A percentile compares a stretch with the other conserved stretches of the same genome.
Conservation (phyloP, 1,140 invertebrate genomes). For the Frieseomelitta varia region DNA sequence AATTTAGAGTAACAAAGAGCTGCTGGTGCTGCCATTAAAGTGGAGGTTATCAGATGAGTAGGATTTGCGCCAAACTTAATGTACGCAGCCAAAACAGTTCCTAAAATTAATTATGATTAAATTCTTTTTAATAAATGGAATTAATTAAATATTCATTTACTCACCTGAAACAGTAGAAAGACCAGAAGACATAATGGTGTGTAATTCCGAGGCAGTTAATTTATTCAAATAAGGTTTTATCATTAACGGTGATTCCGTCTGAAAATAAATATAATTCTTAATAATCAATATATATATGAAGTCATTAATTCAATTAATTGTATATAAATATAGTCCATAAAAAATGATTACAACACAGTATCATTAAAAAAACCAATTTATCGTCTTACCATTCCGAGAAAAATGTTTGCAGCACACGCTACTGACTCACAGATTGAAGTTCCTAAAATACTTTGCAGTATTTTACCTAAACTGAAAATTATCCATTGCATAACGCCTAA, state of each 20-base stretch:
- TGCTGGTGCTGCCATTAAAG: conserved; percentile 97
- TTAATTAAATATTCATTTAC: conserved; percentile 1
- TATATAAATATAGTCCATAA: too few relatives aligned
- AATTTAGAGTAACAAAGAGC: conserved; percentile 94
- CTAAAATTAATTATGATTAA: conserved; percentile 75
- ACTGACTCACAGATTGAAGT: conserved; percentile 97
- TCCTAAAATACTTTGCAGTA: conserved; percentile 88
- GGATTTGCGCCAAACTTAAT: conserved; percentile 94
- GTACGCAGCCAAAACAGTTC: conserved; percentile 95
- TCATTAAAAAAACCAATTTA: background rate
- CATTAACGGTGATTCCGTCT: conserved; percentile 95
- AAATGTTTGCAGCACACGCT: conserved; percentile 94
- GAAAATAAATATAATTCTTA: conserved; percentile 67
- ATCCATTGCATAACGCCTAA: conserved; percentile 93
- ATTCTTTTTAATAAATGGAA: background rate
- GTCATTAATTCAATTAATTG: too few relatives aligned
- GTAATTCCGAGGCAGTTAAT: conserved; percentile 95
- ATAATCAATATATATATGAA: background rate
- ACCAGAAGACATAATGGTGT: conserved; percentile 95
- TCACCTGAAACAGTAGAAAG: conserved; percentile 96
- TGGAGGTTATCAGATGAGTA: conserved; percentile 92
- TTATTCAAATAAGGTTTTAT: conserved; percentile 92
- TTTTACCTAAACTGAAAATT: conserved; percentile 91
- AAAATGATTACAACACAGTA: too few relatives aligned
- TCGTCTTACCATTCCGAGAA: conserved; percentile 90